These are phyloP conservation scores for Cheilosia scutellata DNA, from an alignment of 2,888 invertebrate species.

Conservation along the genomic window DNA sequence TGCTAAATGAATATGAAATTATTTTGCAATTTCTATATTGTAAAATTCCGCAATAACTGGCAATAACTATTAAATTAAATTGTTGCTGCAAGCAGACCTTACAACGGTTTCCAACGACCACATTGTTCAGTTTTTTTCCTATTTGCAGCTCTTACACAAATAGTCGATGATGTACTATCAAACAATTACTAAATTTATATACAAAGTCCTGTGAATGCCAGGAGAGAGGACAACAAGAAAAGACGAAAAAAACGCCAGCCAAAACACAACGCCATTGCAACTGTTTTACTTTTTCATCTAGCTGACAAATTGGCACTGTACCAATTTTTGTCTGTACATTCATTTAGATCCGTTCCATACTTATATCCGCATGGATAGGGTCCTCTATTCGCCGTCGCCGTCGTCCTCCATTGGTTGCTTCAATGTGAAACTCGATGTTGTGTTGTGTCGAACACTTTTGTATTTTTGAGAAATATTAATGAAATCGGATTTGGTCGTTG, in stretches of 20 bases:
- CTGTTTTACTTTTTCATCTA: slow-evolving; percentile 67
- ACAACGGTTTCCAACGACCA: slow-evolving; percentile 16
- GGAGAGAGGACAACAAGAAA: slow-evolving; percentile 33
- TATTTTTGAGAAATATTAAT: slow-evolving; percentile 74
- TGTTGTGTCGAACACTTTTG: slow-evolving; percentile 70
- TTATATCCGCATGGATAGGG: slow-evolving; percentile 37
- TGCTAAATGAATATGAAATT: slow-evolving; percentile 20
- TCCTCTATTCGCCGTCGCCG: slow-evolving; percentile 12
- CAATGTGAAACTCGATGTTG: slow-evolving; percentile 51
- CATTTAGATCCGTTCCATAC: slow-evolving; percentile 47
- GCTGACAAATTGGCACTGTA: slow-evolving; percentile 70
- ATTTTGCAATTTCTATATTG: slow-evolving; percentile 59
- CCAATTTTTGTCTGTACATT: slow-evolving; percentile 59
- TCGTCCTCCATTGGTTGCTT: background rate
- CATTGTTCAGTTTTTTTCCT: slow-evolving; percentile 6
- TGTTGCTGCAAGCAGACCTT: slow-evolving; percentile 43
- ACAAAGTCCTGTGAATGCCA: slow-evolving; percentile 59
- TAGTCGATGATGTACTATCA: slow-evolving; percentile 73
- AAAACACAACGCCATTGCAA: slow-evolving; percentile 53
- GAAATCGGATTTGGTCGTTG: slow-evolving; percentile 69
- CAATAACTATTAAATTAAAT: slow-evolving; percentile 63
- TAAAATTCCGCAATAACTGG: slow-evolving; percentile 48
- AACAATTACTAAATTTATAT: slow-evolving; percentile 70
- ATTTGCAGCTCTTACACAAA: slow-evolving; percentile 31
- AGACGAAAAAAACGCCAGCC: background rate